Base-by-base conservation (phyloP, 2,888 invertebrate species). In the Pristionchus exspectatus region DNA sequence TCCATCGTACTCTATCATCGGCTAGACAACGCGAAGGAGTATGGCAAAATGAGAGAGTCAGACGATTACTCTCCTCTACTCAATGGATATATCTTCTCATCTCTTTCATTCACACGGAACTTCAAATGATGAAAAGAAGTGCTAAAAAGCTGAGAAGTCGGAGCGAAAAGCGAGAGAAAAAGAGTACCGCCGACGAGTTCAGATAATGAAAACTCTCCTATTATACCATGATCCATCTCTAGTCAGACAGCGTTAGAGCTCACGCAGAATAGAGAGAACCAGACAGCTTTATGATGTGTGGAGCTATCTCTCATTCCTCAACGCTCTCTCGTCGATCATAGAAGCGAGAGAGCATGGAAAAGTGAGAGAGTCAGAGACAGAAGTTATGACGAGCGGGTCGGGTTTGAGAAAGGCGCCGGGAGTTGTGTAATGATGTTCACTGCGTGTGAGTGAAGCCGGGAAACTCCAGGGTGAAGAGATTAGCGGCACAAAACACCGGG, bases 21-120 rank as follows among this genome's bases (percentile, higher is more conserved):
- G 63, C 24, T 24, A 63, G 63, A n/a, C 63, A 63, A n/a, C 4
- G n/a, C n/a, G 2, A 63, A 9, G n/a, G 63, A 63, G 63, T n/a
- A n/a, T 21, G 63, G 7, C 21, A 63, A 63, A 63, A 5, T 1
- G 24, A 27, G 50, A 59, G 85, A 59, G 38, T 63, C 72, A 33
- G 72, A 33, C 33, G 4, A 2, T 1, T 9, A 30, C 72, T 33
- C 72, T 33, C 72, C 16, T 21, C 72, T 33, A 14, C 33, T 63
- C 63, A 63, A 18, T 63, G 7, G 59, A 56, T 30, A 54, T 56
- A n/a, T 85, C 84, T 56, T 59, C 63, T 85, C 27, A 18, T 63
- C 14, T 33, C 54, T 81, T 81, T 27, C 33, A 56, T 85, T 85
- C 85, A 33, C 63, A 59, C 38, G 59, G 59, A 85, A 59, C 56